Percentiles rank a stretch among this genome's conserved stretches.
phyloP scores from a whole-genome alignment of 2,888 invertebrate species.

The Aspidiotus destructor region DNA sequence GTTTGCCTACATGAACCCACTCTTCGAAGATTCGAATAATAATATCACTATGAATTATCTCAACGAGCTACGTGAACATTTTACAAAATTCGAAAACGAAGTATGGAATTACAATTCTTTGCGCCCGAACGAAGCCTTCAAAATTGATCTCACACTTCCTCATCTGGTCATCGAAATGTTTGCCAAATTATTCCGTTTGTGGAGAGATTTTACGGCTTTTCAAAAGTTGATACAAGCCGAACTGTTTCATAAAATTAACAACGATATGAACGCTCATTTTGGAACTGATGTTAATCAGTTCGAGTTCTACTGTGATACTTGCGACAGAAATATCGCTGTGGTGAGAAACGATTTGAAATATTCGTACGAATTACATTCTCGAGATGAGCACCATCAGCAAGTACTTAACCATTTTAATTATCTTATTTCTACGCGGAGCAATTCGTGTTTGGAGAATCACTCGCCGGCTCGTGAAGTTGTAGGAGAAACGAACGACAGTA shows the following conservation, averaged over 20 bases:
- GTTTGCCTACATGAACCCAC: too few relatives aligned
- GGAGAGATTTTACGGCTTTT: not conserved
- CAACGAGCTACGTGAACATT: not conserved
- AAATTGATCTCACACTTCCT: not conserved
- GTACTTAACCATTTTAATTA: not conserved
- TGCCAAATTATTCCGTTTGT: not conserved
- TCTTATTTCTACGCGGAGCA: not conserved
- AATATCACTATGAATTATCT: too few relatives aligned
- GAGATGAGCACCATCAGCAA: not conserved
- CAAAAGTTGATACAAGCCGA: not conserved
- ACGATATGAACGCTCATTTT: not conserved
- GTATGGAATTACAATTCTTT: slow-evolving; percentile 2
- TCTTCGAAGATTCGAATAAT: too few relatives aligned
- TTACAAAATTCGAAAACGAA: not conserved
- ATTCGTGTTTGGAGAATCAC: not conserved
- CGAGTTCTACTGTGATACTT: not conserved
- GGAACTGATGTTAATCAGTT: not conserved
- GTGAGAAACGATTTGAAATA: not conserved
- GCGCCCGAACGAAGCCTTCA: not conserved
- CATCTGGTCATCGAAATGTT: not conserved
- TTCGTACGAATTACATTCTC: not conserved
- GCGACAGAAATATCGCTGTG: not conserved
- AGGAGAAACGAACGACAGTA: not conserved
- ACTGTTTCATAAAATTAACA: not conserved
- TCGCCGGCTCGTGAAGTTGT: not conserved